These are phyloP conservation scores for Drosophila ezoana DNA, from an alignment of 2,888 invertebrate genomes.

Conservation along the genomic window DNA sequence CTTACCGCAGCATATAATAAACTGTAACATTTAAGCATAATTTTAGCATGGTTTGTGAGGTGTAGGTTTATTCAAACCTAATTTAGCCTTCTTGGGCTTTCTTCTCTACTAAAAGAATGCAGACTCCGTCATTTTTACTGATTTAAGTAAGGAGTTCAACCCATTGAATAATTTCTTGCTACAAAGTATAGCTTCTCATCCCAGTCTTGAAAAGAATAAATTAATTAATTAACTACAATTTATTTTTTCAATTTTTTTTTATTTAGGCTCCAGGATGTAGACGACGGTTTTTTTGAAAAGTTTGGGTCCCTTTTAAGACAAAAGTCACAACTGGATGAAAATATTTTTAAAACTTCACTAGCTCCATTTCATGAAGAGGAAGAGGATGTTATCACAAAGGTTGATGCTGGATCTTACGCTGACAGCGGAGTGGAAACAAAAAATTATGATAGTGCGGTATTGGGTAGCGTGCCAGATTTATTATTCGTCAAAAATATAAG, in stretches of 20 bases:
- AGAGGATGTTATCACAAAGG: slow-evolving; percentile 19
- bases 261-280: slow-evolving; percentile 89
- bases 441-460: slow-evolving; percentile 25
- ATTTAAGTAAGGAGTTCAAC: too few relatives aligned
- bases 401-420: slow-evolving; percentile 25
- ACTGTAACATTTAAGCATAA: too few relatives aligned
- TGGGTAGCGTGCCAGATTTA: slow-evolving; percentile 43
- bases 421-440: slow-evolving; percentile 28
- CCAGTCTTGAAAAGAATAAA: not conserved
- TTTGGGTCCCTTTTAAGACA: slow-evolving; percentile 91
- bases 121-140: too few relatives aligned
- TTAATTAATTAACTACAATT: not conserved
- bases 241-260: not conserved
- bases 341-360: slow-evolving; percentile 85
- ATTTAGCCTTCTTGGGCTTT: too few relatives aligned
- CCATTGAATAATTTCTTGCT: not conserved
- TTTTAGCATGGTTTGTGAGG: too few relatives aligned
- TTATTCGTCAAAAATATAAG: slow-evolving; percentile 55
- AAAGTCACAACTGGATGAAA: slow-evolving; percentile 86
- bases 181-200: not conserved
- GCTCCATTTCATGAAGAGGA: slow-evolving; percentile 84
- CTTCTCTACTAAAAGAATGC: too few relatives aligned
- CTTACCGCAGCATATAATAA: too few relatives aligned
- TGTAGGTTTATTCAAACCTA: too few relatives aligned
- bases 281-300: slow-evolving; percentile 93